These are phyloP conservation scores for Alfaro cultratus DNA, from an alignment of 2,797 vertebrate species.

Conservation along the genomic window DNA sequence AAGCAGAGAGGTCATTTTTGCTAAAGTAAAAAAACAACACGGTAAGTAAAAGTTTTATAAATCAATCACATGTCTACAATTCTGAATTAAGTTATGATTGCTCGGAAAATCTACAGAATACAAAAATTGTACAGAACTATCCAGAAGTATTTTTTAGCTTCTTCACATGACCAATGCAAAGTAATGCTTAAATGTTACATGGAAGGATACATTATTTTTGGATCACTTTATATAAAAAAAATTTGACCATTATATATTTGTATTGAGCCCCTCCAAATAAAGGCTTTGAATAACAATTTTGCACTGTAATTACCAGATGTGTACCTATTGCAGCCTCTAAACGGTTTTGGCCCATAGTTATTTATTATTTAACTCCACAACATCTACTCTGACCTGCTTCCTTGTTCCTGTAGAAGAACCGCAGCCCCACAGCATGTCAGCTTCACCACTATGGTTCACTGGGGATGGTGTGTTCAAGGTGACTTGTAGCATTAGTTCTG, in stretches of 20 bases:
- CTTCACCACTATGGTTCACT: not conserved
- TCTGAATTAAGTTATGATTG: not conserved
- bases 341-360: not conserved
- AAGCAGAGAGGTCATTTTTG: not conserved
- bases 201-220: not conserved
- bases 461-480: not conserved
- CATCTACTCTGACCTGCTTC: not conserved
- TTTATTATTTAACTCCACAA: not conserved
- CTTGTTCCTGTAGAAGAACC: too few species aligned
- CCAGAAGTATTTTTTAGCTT: not conserved
- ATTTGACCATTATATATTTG: not conserved
- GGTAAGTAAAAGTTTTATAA: not conserved
- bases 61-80: not conserved
- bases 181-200: not conserved
- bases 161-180: not conserved
- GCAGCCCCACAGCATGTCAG: not conserved
- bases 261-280: not conserved
- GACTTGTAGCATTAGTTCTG: not conserved
- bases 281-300: not conserved
- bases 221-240: not conserved
- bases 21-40: not conserved
- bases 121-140: not conserved
- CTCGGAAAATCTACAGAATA: not conserved
- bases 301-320: not conserved
- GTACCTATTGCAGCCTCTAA: not conserved